Conservation (phyloP, 2,888 invertebrate genomes). For the Lycaena phlaeas region DNA sequence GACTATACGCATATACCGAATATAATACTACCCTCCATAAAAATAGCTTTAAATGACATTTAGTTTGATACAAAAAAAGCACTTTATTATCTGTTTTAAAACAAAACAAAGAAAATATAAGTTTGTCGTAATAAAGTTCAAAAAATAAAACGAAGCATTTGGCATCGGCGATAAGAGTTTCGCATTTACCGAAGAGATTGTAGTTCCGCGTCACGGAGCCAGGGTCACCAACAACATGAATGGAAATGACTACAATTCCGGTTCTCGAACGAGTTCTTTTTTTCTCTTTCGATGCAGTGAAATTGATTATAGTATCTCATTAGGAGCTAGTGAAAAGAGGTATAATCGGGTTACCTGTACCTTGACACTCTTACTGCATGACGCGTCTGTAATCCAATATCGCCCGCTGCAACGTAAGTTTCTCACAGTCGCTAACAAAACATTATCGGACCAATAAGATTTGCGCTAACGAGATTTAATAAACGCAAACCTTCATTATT, state of each 20-base stretch:
- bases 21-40: too few species aligned
- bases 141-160: too few species aligned
- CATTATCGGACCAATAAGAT: too few species aligned
- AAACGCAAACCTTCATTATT: too few species aligned
- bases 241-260: slow-evolving; percentile 24
- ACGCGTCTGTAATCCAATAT: slow-evolving; percentile 42
- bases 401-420: slow-evolving; percentile 36
- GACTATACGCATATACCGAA: not conserved
- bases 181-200: slow-evolving; percentile 35
- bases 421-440: slow-evolving; percentile 30
- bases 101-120: too few species aligned
- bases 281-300: not conserved
- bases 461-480: not conserved
- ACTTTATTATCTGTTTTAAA: too few species aligned
- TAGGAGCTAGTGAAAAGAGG: not conserved
- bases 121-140: too few species aligned
- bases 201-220: slow-evolving; percentile 31
- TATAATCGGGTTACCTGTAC: slow-evolving; percentile 31
- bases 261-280: slow-evolving; percentile 9
- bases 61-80: too few species aligned
- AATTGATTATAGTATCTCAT: not conserved
- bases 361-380: slow-evolving; percentile 47
- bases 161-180: not conserved
- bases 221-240: slow-evolving; percentile 46
- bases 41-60: too few species aligned